phyloP scores from a whole-genome alignment of 2,888 invertebrate genomes.

The Nyleta sp. region DNA sequence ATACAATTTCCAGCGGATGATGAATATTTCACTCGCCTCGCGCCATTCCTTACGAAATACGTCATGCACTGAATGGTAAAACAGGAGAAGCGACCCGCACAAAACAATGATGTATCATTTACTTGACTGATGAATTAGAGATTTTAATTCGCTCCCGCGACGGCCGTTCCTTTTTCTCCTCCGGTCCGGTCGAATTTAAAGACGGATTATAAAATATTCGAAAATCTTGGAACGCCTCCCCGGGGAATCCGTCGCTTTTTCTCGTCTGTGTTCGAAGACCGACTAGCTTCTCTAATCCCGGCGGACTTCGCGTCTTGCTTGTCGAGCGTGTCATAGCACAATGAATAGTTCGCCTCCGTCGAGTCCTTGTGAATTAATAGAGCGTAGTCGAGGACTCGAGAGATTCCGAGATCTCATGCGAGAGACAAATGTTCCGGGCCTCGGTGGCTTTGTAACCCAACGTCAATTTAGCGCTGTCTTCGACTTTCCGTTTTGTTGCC shows the following conservation, averaged over 20 bases:
- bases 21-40: conserved; percentile 49
- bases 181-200: conserved; percentile 12
- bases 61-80: conserved; percentile 24
- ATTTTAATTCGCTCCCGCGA: conserved; percentile 21
- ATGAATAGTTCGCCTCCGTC: conserved; percentile 69
- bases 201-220: conserved; percentile 53
- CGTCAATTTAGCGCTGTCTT: conserved; percentile 50
- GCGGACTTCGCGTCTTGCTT: conserved; percentile 67
- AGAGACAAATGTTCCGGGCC: conserved; percentile 56
- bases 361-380: conserved; percentile 72
- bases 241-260: conserved; percentile 35
- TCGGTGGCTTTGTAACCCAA: conserved; percentile 54
- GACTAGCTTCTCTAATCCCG: conserved; percentile 62
- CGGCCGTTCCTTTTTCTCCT: conserved; percentile 2
- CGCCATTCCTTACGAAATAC: conserved; percentile 30
- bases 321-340: conserved; percentile 69
- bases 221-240: conserved; percentile 49
- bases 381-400: conserved; percentile 68
- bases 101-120: conserved; percentile 46
- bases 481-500: conserved; percentile 27
- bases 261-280: conserved; percentile 44
- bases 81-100: conserved; percentile 6
- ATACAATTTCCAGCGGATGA: conserved; percentile 55
- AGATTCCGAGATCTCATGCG: conserved; percentile 62
- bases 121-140: conserved; percentile 32